A percentile compares a stretch with the other conserved stretches of the same genome.
phyloP scores from a whole-genome alignment of 2,113 vertebrate species.

The Arvicanthis niloticus region DNA sequence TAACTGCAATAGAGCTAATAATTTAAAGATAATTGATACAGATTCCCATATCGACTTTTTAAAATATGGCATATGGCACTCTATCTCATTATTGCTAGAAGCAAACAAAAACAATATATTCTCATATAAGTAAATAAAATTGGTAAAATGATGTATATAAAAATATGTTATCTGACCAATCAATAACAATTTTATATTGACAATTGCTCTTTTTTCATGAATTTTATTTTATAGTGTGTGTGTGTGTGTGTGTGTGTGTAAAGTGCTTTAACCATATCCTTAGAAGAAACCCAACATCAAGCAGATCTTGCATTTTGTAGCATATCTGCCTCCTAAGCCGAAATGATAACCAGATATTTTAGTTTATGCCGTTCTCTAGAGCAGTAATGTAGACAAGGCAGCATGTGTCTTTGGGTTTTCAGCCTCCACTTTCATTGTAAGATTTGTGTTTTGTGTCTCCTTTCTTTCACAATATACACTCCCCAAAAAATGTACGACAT shows the following conservation, averaged over 20 bases:
- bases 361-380: not conserved
- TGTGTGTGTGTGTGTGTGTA: too few relatives aligned
- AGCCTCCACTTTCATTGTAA: not conserved
- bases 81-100: not conserved
- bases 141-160: not conserved
- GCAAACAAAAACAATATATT: not conserved
- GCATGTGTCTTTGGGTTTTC: not conserved
- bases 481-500: not conserved
- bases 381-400: too few relatives aligned
- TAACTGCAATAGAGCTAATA: not conserved
- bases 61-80: not conserved
- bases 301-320: not conserved
- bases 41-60: not conserved
- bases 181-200: not conserved
- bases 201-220: not conserved
- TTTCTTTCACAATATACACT: not conserved
- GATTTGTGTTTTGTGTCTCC: conserved; percentile 24
- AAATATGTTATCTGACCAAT: not conserved
- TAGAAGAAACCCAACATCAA: not conserved
- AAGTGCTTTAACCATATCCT: not conserved
- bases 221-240: not conserved
- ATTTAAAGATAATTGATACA: not conserved
- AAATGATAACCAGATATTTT: not conserved
- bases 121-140: not conserved
- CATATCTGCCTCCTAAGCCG: not conserved